phyloP scores from a whole-genome alignment of 2,888 invertebrate genomes.

The Eristalinus sepulchralis region DNA sequence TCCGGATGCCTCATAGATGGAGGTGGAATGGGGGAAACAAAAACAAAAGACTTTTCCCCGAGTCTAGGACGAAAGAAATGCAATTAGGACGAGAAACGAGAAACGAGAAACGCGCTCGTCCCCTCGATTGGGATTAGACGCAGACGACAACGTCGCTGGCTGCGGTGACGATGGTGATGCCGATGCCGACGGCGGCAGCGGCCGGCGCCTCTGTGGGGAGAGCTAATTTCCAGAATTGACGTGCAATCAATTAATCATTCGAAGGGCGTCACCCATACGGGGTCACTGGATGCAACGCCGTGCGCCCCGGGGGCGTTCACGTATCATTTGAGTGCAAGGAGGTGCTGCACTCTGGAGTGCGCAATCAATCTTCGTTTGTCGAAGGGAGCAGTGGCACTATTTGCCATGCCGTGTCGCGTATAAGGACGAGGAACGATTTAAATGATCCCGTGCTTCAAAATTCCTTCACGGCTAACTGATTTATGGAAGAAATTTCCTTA shows the following conservation, averaged over 20 bases:
- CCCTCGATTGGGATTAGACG: neutral
- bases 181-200: neutral
- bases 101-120: neutral
- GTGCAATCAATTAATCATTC: conserved; percentile 66
- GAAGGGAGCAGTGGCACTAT: neutral
- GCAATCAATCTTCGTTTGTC: neutral
- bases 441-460: conserved; percentile 23
- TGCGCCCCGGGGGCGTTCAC: neutral
- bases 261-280: conserved; percentile 45
- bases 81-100: neutral
- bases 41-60: neutral
- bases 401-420: neutral
- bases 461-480: conserved; percentile 46
- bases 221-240: conserved; percentile 53
- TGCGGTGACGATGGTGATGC: neutral
- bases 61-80: neutral
- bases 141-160: neutral
- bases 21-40: neutral
- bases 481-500: conserved; percentile 44
- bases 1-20: neutral
- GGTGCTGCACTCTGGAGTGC: neutral
- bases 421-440: neutral
- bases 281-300: conserved; percentile 12
- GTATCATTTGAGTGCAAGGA: neutral
- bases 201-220: conserved; percentile 2